Percentiles rank a stretch among this genome's conserved stretches.
phyloP scores from a whole-genome alignment of 2,113 vertebrate species.

The Piprites chloris region DNA sequence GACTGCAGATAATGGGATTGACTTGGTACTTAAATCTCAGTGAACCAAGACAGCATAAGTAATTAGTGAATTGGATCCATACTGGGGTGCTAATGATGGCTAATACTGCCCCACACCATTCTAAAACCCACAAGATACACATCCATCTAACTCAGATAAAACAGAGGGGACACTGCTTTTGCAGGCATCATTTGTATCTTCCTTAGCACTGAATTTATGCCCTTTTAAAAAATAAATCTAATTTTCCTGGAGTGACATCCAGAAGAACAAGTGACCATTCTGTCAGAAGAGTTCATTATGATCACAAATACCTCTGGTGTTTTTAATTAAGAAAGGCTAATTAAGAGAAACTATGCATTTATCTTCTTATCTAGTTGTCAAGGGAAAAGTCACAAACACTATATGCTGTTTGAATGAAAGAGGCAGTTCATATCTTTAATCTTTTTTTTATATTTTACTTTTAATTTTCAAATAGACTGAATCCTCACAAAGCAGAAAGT shows the following conservation, averaged over 20 bases:
- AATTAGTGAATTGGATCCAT: constrained; percentile 95
- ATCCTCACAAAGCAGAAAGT: neutral
- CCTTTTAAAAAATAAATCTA: constrained; percentile 70
- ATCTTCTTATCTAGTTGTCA: constrained; percentile 81
- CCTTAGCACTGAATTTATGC: constrained; percentile 68
- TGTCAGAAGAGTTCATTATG: constrained; percentile 94
- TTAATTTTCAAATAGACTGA: neutral
- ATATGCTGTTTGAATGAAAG: constrained; percentile 49
- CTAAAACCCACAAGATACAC: constrained; percentile 76
- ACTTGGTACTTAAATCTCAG: constrained; percentile 97
- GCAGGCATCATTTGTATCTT: constrained; percentile 72
- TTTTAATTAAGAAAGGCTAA: constrained; percentile 98
- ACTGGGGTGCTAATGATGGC: constrained; percentile 93
- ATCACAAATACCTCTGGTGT: constrained; percentile 87
- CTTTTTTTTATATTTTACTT: neutral
- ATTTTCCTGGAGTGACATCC: constrained; percentile 84
- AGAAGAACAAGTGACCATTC: constrained; percentile 83
- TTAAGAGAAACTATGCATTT: constrained; percentile 87
- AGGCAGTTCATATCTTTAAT: neutral
- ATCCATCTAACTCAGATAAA: constrained; percentile 81
- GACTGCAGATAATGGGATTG: constrained; percentile 95
- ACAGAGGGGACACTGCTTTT: constrained; percentile 66
- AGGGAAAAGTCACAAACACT: constrained; percentile 64
- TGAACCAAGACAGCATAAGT: constrained; percentile 94
- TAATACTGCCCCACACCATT: constrained; percentile 87